Evolutionary conservation across 2,797 vertebrate genomes (phyloP), one percentile per base, ranked within the genome.

Genomic region (Saxicola maurus): DNA sequence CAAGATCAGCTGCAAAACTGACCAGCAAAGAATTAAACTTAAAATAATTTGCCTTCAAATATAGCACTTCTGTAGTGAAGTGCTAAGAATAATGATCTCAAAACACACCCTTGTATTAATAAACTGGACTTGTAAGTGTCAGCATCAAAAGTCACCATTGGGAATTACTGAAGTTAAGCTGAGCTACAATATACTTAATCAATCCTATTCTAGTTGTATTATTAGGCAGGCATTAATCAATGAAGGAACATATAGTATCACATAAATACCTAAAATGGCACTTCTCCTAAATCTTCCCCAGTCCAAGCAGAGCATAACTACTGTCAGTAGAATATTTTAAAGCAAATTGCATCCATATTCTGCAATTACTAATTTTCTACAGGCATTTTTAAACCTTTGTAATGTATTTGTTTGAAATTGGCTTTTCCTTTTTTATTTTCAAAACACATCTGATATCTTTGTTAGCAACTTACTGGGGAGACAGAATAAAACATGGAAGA

Each of bases 211-310:
- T 43, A 51, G 17, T 16, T 28, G 7, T 10, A 30, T 35, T 75
- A 52, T 56, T 77, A 79, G 11, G 67, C 19, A 80, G 52, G 11
- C 10, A 28, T 35, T 65, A 60, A 35, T 61, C 30, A 75, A 33
- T 35, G 71, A 28, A 60, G 23, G 6, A 77, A 52, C n/a, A 60
- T 15, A 45, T 2, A 1, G 7, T 48, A 30, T 10, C 25, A 35
- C 9, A 61, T 40, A 51, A 82, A 33, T 52, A 69, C 7, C 8
- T n/a, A 46, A 46, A 71, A 46, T 10, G 37, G 19, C 4, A 17
- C 12, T n/a, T 52, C 2, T 7, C 3, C 13, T 33, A 40, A 40
- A 25, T n/a, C 1, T 5, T 5, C 2, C 7, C 7, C 55, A 18
- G 15, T n/a, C 13, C 76, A 73, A 45, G 33, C 38, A 43, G 4